Evolutionary conservation across 2,797 vertebrate species (phyloP), one percentile per base, ranked within the genome.

Genomic region (Chelonia mydas): DNA sequence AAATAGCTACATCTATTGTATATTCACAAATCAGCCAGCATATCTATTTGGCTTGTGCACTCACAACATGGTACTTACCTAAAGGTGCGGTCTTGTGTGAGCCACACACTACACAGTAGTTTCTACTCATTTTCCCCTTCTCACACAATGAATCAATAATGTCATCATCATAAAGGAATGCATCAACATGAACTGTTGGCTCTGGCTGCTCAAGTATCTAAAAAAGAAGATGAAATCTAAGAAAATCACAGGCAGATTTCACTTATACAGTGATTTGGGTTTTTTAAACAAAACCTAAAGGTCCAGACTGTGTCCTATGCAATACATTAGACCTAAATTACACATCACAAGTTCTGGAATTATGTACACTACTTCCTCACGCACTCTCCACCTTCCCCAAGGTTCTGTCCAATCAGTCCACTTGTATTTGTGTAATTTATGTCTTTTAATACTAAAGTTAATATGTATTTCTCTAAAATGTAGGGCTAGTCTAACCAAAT

Each of bases 81-180:
- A 99, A 97, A 45, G 98, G 98, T 33, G 99, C 98, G 1, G 98
- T 99, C 95, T 97, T 98, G 92, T 97, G 97, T 83, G 99, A 99
- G 76, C 99, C 99, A 97, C 99, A 99, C 37, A 82, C 96, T 23
- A 98, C 97, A 92, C 99, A 99, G 97, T 98, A 99, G 89, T 98
- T 98, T 80, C 99, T 98, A 97, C 99, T 99, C 98, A 99, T 98
- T 96, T 98, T 98, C 82, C 99, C 99, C 68, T 98, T 98, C 81
- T 99, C 98, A 98, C 99, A 99, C 95, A 99, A 98, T 93, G 97
- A 95, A 97, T 99, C 99, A 97, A 99, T 98, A 91, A 97, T 97
- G 57, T 99, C 99, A 81, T 99, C 99, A 89, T 99, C 98, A 93
- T 99, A 99, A 96, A 99, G 98, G 98, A 99, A 99, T 68, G 98